Evolutionary conservation across 1,140 invertebrate genomes (phyloP), one percentile per base, ranked within the genome.

Genomic region (Campoletis sonorensis): DNA sequence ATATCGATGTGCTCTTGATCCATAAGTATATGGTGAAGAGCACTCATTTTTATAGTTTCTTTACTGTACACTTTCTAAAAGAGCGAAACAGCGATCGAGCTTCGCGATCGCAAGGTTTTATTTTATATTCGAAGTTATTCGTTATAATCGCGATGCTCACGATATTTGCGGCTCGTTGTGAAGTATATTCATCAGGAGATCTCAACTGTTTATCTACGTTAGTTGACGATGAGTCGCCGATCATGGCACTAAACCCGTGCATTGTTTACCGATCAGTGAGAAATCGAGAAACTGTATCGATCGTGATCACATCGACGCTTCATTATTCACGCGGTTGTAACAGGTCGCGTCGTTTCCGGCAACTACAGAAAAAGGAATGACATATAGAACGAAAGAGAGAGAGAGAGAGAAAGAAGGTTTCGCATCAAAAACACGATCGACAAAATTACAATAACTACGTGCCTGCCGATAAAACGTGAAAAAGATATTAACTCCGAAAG

Each of bases 11-110:
- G 78, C 64, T 71, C 64, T 70, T 70, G 70, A 79, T 70, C 23
- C 64, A 7, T 64, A n/a, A n/a, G 27, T 33, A 18, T 23, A 84
- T 75, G 54, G 61, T 77, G 79, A 54, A 16, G 33, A 37, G 79
- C 79, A 85, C 82, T 84, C 86, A 86, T 87, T 85, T 80, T 84
- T 16, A n/a, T 1, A 15, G 26, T 67, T 85, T 80, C 83, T 16
- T 4, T 1, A 15, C 4, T 67, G 10, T 58, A 79, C 81, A 87
- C 86, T 87, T 87, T 87, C 86, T 87, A 87, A 87, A 87, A 85
- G 83, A 64, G 51, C 86, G 30, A 18, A 77, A 30, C 37, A 8
- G 51, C 75, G 75, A 77, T 64, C 51, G 75, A 77, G 49, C 75
- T 64, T 30, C 27, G 30, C 54, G 51, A 64, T 37, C 86, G 83